A percentile compares a stretch with the other conserved stretches of the same genome.
These are phyloP conservation scores for Xanthorhoe designata DNA, from an alignment of 2,888 invertebrate genomes.

Conservation along the genomic window DNA sequence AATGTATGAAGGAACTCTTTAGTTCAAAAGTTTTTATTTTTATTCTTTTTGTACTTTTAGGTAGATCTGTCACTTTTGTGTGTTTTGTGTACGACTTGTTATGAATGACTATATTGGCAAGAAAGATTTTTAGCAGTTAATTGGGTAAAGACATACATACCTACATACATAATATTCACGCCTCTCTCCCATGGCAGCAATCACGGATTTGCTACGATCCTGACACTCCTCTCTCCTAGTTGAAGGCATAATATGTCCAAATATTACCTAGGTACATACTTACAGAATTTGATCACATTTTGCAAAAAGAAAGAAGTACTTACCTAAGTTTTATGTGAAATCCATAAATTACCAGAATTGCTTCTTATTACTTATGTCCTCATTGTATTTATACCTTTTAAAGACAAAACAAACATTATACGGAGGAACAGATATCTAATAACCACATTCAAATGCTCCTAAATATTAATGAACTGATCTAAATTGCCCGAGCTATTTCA, in stretches of 20 bases:
- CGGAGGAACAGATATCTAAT: not conserved
- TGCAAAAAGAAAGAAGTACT: not conserved
- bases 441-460: not conserved
- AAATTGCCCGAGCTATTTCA: constrained; percentile 9
- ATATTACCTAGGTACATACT: not conserved
- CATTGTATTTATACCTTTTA: not conserved
- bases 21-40: not conserved
- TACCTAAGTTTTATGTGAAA: not conserved
- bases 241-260: too few species aligned
- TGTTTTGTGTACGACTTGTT: too few species aligned
- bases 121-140: too few species aligned
- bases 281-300: not conserved
- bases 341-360: not conserved
- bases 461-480: constrained; percentile 1
- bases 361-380: not conserved
- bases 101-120: too few species aligned
- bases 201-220: too few species aligned
- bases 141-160: too few species aligned
- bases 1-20: not conserved
- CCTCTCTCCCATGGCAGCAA: too few species aligned
- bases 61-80: too few species aligned
- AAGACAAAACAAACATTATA: not conserved
- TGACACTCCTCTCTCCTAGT: too few species aligned
- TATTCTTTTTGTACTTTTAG: too few species aligned
- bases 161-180: too few species aligned